Evolutionary conservation across 1,140 invertebrate genomes (phyloP).

Genomic region (Lepidotrigona ventralis): DNA sequence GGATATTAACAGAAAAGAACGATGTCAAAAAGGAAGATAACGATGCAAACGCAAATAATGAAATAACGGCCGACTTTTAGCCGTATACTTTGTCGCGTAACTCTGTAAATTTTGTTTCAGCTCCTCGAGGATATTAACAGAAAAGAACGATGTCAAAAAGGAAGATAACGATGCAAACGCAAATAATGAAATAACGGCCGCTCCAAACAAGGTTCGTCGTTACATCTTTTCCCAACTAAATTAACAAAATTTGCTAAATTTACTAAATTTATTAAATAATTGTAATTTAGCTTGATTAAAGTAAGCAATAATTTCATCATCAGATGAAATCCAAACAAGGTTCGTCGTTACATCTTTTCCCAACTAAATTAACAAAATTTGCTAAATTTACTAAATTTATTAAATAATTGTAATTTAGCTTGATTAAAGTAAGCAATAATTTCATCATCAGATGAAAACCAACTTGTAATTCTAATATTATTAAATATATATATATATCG

Average conservation of each 20-base stretch:
- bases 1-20: constrained; percentile 61
- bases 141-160: constrained; percentile 64
- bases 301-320: background rate
- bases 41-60: too few species aligned
- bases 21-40: constrained; percentile 62
- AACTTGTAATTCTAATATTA: constrained; percentile 28
- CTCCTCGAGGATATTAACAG: constrained; percentile 59
- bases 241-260: background rate
- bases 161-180: constrained; percentile 54
- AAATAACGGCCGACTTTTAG: too few species aligned
- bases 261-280: background rate
- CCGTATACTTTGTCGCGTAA: too few species aligned
- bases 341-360: constrained; percentile 35
- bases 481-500: too few species aligned
- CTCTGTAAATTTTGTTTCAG: constrained; percentile 55
- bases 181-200: constrained; percentile 55
- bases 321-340: constrained; percentile 66
- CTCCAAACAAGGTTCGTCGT: constrained; percentile 67
- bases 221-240: background rate
- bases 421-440: background rate
- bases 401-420: background rate
- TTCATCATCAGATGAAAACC: constrained; percentile 44
- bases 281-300: background rate
- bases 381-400: background rate
- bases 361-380: background rate